phyloP scores from a whole-genome alignment of 2,113 vertebrate genomes.

The Guaruba guarouba region DNA sequence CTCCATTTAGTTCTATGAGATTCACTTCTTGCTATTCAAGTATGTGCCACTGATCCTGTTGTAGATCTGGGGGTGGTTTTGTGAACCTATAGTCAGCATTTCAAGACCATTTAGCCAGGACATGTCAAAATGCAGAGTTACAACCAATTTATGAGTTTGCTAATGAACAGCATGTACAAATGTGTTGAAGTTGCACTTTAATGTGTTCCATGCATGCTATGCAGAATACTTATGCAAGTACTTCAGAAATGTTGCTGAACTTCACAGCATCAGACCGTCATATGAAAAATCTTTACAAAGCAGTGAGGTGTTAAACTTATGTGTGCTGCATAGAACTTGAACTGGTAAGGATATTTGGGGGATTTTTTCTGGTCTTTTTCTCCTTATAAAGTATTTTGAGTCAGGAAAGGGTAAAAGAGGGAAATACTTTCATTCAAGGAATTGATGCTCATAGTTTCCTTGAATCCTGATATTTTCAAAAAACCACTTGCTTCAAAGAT shows the following conservation, averaged over 20 bases:
- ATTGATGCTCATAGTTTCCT: not conserved
- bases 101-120: not conserved
- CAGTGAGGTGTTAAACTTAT: not conserved
- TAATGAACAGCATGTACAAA: not conserved
- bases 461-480: slow-evolving; percentile 31
- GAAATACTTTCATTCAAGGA: slow-evolving; percentile 13
- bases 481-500: slow-evolving; percentile 8
- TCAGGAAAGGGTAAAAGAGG: not conserved
- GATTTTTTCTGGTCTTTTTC: not conserved
- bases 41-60: not conserved
- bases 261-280: not conserved
- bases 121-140: not conserved
- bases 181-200: not conserved
- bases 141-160: not conserved
- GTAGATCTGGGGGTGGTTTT: not conserved
- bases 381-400: not conserved
- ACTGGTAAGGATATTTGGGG: not conserved
- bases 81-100: not conserved
- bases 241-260: not conserved
- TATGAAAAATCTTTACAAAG: not conserved
- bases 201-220: not conserved
- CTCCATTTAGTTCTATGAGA: not conserved
- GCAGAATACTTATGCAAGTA: not conserved
- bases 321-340: not conserved
- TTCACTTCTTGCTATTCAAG: too few species aligned